Conservation (phyloP, 2,797 vertebrate genomes). For the Tadarida brasiliensis region DNA sequence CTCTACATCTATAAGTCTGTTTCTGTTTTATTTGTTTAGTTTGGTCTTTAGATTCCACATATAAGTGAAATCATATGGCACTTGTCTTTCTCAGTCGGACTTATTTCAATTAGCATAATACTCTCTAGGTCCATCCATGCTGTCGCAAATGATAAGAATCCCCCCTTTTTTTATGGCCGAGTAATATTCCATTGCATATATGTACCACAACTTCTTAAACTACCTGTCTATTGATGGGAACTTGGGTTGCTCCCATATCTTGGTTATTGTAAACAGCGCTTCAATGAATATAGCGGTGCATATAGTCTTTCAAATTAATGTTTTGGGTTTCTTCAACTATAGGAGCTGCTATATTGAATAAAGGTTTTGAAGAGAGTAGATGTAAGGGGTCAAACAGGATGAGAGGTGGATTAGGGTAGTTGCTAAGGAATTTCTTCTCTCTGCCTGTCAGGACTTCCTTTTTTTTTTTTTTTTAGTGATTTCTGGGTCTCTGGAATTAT, state of each 20-base stretch:
- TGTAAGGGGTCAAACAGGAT: background rate
- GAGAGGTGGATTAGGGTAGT: background rate
- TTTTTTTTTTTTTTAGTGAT: constrained; percentile 40
- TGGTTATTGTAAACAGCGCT: background rate
- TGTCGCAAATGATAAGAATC: background rate
- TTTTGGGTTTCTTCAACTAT: background rate
- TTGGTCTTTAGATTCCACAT: background rate
- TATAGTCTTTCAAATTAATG: background rate
- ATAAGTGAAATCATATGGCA: background rate
- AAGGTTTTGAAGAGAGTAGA: background rate
- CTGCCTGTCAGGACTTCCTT: background rate
- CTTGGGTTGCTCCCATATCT: background rate
- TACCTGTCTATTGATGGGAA: background rate
- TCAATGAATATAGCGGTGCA: background rate
- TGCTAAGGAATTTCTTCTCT: constrained; percentile 68
- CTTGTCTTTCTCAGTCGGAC: background rate
- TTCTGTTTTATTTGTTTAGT: background rate
- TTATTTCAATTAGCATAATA: background rate
- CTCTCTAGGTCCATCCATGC: background rate
- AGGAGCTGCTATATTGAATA: background rate
- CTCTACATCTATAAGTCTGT: background rate
- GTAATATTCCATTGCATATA: background rate
- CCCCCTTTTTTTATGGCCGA: background rate
- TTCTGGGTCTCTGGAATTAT: constrained; percentile 80
- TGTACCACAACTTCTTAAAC: background rate